Conservation (phyloP, 2,888 invertebrate genomes). For the Cylloceria caligata region DNA sequence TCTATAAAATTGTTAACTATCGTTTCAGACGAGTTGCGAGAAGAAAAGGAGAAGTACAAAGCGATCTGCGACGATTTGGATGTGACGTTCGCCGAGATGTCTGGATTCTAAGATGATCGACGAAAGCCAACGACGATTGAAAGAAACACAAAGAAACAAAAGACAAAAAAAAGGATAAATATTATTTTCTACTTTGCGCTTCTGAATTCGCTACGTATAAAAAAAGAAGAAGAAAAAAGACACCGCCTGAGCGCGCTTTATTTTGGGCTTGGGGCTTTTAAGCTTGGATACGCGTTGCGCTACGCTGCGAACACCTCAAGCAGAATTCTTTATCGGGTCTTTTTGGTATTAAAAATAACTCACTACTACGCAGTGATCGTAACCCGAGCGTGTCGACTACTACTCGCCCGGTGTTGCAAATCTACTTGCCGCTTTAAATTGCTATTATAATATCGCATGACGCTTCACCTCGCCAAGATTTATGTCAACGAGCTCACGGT, state of each 20-base stretch:
- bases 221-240: slow-evolving; percentile 48
- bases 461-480: slow-evolving; percentile 65
- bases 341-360: slow-evolving; percentile 74
- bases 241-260: slow-evolving; percentile 63
- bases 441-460: slow-evolving; percentile 69
- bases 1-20: too few species aligned
- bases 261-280: slow-evolving; percentile 67
- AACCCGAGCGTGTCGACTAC: slow-evolving; percentile 66
- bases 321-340: slow-evolving; percentile 69
- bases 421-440: slow-evolving; percentile 52
- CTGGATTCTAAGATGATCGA: slow-evolving; percentile 86
- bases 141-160: slow-evolving; percentile 22
- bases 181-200: slow-evolving; percentile 69
- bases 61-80: slow-evolving; percentile 92
- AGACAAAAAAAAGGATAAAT: slow-evolving; percentile 56
- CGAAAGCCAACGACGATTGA: slow-evolving; percentile 17
- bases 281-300: slow-evolving; percentile 60
- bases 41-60: slow-evolving; percentile 92
- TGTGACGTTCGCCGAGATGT: slow-evolving; percentile 90
- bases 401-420: slow-evolving; percentile 32
- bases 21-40: slow-evolving; percentile 87
- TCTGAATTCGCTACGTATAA: slow-evolving; percentile 63
- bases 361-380: slow-evolving; percentile 66
- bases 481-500: slow-evolving; percentile 67
- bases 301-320: slow-evolving; percentile 66